Evolutionary conservation across 2,888 invertebrate genomes (phyloP), one percentile per base, ranked within the genome.

Genomic region (Watsonalla cultraria): DNA sequence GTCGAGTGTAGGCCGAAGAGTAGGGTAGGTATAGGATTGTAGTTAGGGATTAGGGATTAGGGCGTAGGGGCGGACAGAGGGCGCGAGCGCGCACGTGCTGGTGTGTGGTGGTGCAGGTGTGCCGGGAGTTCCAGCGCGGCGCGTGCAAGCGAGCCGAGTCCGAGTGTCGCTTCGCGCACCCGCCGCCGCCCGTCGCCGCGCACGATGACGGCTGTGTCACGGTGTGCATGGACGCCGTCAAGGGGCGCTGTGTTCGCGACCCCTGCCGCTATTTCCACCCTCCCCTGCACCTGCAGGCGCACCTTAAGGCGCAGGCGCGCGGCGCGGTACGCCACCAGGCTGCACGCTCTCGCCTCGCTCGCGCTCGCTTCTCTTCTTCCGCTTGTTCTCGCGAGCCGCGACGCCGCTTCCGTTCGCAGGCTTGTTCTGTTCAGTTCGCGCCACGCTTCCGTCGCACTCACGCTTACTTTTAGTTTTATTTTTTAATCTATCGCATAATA

Each of bases 211-310:
- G 98, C 95, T 96, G 97, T 93, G 98, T 98, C 94, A 98, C 98
- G 94, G 98, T 98, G 94, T 98, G 98, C 97, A 98, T 98, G 98
- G 98, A 98, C 95, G 98, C 97, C 94, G 96, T 98, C 94, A 97
- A 97, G 95, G 97, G 97, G 94, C 96, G 97, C 95, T 98, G 98
- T 95, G 95, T 96, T 94, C 97, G 98, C 94, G 97, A 98, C 94
- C 97, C 97, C 94, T 98, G 98, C 96, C 97, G 98, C 95, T 98
- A 98, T 97, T 98, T 98, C 96, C 98, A 98, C 95, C 98, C 98
- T 94, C 98, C 98, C 94, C 96, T 97, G 95, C 98, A 98, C 96
- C 97, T 98, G 94, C 97, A 97, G 96, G 96, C 96, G 95, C 97
- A 97, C 96, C 96, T 97, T 95, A 97, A 97, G 96, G 97, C 97